phyloP scores from a whole-genome alignment of 30 jellyfish, hydroid and myxozoan species.

The Pseudorhiza aurosa region DNA sequence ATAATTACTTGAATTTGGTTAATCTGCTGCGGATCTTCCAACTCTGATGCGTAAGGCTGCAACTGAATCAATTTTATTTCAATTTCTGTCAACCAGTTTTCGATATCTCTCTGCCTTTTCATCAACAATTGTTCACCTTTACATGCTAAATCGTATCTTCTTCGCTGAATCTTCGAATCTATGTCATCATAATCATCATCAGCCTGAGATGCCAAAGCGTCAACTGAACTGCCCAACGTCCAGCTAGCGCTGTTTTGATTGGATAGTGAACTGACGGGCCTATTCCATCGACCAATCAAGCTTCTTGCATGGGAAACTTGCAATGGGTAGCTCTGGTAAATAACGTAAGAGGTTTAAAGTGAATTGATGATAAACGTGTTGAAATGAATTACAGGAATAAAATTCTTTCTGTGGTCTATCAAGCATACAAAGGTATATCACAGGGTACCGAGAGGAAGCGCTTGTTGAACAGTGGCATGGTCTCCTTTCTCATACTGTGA shows the following conservation, averaged over 20 bases:
- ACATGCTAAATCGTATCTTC: not conserved
- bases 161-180: not conserved
- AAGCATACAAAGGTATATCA: too few relatives aligned
- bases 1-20: constrained; percentile 32
- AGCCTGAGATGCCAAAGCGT: not conserved
- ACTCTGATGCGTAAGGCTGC: constrained; percentile 81
- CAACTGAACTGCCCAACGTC: not conserved
- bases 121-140: not conserved
- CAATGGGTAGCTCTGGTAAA: not conserved
- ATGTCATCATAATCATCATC: constrained; percentile 3
- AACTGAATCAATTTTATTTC: constrained; percentile 75
- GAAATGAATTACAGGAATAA: too few relatives aligned
- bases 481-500: too few relatives aligned
- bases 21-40: constrained; percentile 39
- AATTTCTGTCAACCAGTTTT: constrained; percentile 79
- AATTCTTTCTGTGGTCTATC: too few relatives aligned
- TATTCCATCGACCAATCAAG: not conserved
- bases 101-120: constrained; percentile 59
- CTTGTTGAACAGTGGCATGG: too few relatives aligned
- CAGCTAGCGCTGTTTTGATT: not conserved
- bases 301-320: not conserved
- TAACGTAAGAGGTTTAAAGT: too few relatives aligned
- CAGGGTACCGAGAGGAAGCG: too few relatives aligned
- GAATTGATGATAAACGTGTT: too few relatives aligned
- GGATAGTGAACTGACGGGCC: not conserved